Conservation (phyloP, 1,140 invertebrate species). For the Hyphantria cunea region DNA sequence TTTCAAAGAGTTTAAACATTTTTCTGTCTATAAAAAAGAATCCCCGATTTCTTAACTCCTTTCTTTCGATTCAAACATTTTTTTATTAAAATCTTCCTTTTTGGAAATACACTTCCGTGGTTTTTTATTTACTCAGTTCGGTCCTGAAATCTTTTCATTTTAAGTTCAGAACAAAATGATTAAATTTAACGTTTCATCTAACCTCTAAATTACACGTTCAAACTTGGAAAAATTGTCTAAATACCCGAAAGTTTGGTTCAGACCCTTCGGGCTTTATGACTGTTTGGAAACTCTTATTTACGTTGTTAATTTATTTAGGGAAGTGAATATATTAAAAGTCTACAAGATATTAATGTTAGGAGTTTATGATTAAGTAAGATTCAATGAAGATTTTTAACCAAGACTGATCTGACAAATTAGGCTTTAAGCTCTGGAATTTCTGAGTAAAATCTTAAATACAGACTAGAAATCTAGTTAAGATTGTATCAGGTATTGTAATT, state of each 20-base stretch:
- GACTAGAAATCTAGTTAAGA: not conserved
- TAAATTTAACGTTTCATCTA: conserved; percentile 33
- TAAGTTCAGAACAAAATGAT: conserved; percentile 25
- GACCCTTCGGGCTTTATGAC: conserved; percentile 27
- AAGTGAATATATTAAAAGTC: conserved; percentile 61
- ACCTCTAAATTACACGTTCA: conserved; percentile 33
- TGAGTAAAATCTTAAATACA: not conserved
- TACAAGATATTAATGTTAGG: conserved; percentile 58
- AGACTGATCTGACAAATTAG: not conserved
- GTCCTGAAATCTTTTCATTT: conserved; percentile 19
- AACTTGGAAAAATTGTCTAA: conserved; percentile 35
- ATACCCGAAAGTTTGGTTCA: conserved; percentile 21
- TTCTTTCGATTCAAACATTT: conserved; percentile 9
- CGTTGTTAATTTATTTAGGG: conserved; percentile 60
- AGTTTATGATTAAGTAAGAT: conserved; percentile 42
- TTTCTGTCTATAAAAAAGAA: too few relatives aligned
- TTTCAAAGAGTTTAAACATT: too few relatives aligned
- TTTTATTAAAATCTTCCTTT: not conserved
- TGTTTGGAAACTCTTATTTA: conserved; percentile 49
- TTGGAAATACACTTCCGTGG: not conserved
- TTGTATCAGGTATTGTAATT: not conserved
- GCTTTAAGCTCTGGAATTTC: not conserved
- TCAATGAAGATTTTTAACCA: not conserved
- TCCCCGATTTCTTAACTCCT: too few relatives aligned
- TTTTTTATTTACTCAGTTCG: conserved; percentile 8